A percentile compares a stretch with the other conserved stretches of the same genome.
Conservation (phyloP, 2,113 vertebrate genomes). For the Collichthys lucidus region DNA sequence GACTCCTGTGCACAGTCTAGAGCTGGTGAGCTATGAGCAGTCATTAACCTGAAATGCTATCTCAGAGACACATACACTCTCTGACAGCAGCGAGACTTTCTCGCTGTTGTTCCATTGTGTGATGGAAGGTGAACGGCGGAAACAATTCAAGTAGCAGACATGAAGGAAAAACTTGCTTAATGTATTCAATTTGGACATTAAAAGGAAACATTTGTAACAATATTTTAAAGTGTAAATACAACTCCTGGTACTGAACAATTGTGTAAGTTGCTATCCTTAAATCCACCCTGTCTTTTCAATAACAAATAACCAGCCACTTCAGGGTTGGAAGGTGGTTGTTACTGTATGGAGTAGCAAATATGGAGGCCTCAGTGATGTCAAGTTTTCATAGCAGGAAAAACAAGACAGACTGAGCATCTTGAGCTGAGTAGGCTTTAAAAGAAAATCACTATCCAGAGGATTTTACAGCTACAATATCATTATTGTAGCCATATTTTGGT, state of each 20-base stretch:
- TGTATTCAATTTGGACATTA: background rate
- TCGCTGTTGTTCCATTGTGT: conserved; percentile 27
- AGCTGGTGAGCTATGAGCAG: conserved; percentile 43
- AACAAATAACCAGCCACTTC: conserved; percentile 8
- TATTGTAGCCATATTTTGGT: background rate
- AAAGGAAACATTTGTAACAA: background rate
- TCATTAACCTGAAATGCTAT: conserved; percentile 60
- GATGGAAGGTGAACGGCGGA: conserved; percentile 14
- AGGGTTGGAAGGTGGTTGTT: background rate
- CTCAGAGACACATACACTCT: conserved; percentile 24
- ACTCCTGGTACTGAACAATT: background rate
- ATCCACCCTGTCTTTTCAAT: background rate
- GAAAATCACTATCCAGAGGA: background rate
- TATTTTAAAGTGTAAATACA: background rate
- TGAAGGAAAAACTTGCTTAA: background rate
- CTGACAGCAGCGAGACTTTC: conserved; percentile 32
- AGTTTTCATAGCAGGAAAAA: background rate
- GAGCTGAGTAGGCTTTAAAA: conserved; percentile 17
- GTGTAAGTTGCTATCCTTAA: too few relatives aligned
- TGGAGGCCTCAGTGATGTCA: background rate
- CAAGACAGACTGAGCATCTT: too few relatives aligned
- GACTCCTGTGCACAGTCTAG: conserved; percentile 31
- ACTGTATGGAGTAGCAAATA: background rate
- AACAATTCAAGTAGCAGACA: conserved; percentile 10
- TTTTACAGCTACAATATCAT: background rate